Evolutionary conservation across 1,140 invertebrate genomes (phyloP).

Genomic region (Trachymyrmex septentrionalis): DNA sequence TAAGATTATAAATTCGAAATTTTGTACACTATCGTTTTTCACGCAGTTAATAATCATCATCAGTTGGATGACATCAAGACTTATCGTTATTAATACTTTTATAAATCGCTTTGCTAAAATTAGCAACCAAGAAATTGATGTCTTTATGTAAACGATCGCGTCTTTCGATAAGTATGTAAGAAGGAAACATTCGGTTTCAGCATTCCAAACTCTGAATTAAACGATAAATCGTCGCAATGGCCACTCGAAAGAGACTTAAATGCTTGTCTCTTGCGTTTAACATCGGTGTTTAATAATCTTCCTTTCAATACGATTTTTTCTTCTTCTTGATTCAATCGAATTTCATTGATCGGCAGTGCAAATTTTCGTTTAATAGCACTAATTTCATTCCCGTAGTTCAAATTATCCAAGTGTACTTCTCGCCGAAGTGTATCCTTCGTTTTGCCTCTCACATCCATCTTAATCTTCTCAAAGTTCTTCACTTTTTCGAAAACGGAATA

Average conservation of each 20-base stretch:
- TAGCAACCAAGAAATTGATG: not conserved
- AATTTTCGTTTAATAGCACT: not conserved
- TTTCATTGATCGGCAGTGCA: not conserved
- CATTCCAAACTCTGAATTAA: not conserved
- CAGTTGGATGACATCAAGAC: not conserved
- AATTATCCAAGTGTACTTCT: not conserved
- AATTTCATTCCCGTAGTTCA: not conserved
- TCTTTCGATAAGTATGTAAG: conserved; percentile 50
- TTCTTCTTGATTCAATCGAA: not conserved
- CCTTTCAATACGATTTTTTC: not conserved
- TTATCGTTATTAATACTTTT: not conserved
- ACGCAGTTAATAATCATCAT: conserved; percentile 28
- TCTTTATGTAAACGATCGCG: conserved; percentile 32
- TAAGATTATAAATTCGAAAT: conserved; percentile 22
- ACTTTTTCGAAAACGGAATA: conserved; percentile 27
- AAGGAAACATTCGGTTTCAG: conserved; percentile 63
- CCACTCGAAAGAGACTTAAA: conserved; percentile 10
- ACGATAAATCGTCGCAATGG: not conserved
- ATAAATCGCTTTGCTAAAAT: not conserved
- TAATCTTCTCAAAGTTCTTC: conserved; percentile 32
- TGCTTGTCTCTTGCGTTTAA: not conserved
- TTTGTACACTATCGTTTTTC: not conserved
- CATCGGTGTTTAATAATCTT: not conserved
- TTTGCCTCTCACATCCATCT: not conserved
- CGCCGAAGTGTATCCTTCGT: not conserved